A percentile compares a stretch with the other conserved stretches of the same genome.
Evolutionary conservation across 2,113 vertebrate species (phyloP).

Genomic region (Hippocampus mohnikei): DNA sequence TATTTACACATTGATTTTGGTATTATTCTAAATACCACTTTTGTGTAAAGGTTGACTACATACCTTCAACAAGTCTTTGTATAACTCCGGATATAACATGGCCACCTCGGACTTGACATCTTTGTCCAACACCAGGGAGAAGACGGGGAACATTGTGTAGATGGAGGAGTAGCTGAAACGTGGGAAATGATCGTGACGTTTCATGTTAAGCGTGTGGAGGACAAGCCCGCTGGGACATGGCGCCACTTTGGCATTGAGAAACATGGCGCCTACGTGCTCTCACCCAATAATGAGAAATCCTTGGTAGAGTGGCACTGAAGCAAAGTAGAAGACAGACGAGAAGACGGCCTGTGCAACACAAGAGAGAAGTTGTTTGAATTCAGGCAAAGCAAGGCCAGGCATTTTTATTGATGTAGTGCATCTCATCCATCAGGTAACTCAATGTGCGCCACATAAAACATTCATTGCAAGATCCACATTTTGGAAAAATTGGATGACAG

Average conservation of each 20-base stretch:
- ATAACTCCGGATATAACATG: constrained; percentile 96
- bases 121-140: constrained; percentile 95
- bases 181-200: not conserved
- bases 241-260: not conserved
- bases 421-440: no score
- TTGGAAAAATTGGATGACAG: no score
- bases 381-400: no score
- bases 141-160: constrained; percentile 98
- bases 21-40: no score
- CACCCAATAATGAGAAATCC: constrained; percentile 97
- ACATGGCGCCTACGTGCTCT: constrained; percentile 48
- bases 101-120: constrained; percentile 97
- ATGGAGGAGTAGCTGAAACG: constrained; percentile 87
- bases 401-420: no score
- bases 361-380: not conserved
- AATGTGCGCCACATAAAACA: no score
- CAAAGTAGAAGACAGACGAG: constrained; percentile 95
- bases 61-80: constrained; percentile 97
- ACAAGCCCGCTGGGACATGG: not conserved
- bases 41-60: not conserved
- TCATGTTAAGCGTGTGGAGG: not conserved
- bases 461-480: no score
- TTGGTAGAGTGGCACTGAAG: constrained; percentile 94
- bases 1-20: not conserved
- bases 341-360: constrained; percentile 82